Evolutionary conservation across 2,113 vertebrate genomes (phyloP).

Genomic region (Centropristis striata): DNA sequence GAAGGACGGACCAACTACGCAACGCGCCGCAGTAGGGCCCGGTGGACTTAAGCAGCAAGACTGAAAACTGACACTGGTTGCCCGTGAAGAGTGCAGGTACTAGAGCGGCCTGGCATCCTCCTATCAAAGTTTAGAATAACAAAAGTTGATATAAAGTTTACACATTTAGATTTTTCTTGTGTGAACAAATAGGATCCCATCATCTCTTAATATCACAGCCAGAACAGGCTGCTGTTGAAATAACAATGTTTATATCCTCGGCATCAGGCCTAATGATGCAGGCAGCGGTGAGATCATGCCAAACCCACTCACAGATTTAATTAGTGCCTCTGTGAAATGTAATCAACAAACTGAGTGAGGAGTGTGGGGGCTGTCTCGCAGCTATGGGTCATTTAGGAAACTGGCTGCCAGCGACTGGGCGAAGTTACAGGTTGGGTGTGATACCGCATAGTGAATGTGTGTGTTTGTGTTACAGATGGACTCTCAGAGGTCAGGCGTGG

Average conservation of each 20-base stretch:
- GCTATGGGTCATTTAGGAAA: conserved; percentile 25
- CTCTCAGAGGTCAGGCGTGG: conserved; percentile 89
- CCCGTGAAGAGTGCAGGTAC: too few relatives aligned
- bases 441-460: not conserved
- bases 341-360: conserved; percentile 51
- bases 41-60: too few relatives aligned
- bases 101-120: too few relatives aligned
- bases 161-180: conserved; percentile 5
- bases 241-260: conserved; percentile 36
- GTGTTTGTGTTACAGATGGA: conserved; percentile 87
- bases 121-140: not conserved
- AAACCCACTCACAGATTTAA: conserved; percentile 58
- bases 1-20: too few relatives aligned
- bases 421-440: not conserved
- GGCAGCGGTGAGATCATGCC: conserved; percentile 68
- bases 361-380: not conserved
- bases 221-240: conserved; percentile 17
- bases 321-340: conserved; percentile 66
- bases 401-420: conserved; percentile 6
- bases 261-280: conserved; percentile 39
- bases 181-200: conserved; percentile 17
- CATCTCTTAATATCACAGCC: conserved; percentile 9
- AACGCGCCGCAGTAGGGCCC: too few relatives aligned
- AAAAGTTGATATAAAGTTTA: not conserved
- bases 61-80: too few relatives aligned